Percentiles rank a stretch among this genome's conserved stretches.
phyloP scores from a whole-genome alignment of 2,888 invertebrate genomes.

The Metellina segmentata region DNA sequence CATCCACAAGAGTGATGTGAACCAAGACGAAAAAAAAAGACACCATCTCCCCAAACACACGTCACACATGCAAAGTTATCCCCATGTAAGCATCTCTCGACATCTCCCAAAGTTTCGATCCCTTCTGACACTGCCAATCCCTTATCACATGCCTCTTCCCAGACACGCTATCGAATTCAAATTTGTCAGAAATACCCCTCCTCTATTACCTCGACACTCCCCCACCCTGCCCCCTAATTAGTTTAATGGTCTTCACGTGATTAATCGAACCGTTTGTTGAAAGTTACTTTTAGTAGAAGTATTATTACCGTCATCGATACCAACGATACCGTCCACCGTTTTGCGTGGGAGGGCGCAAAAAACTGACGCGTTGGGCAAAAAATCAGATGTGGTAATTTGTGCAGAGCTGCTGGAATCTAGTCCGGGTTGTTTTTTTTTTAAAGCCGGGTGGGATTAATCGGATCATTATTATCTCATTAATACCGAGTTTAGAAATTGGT shows the following conservation, averaged over 20 bases:
- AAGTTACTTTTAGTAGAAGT: constrained; percentile 30
- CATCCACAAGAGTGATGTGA: not conserved
- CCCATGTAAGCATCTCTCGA: constrained; percentile 3
- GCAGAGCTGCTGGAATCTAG: not conserved
- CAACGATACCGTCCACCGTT: too few relatives aligned
- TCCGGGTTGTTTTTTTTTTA: constrained; percentile 13
- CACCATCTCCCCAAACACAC: not conserved
- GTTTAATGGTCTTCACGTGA: constrained; percentile 59
- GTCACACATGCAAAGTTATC: not conserved
- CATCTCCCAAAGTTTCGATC: constrained; percentile 24
- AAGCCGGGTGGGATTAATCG: constrained; percentile 40
- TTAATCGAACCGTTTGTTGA: constrained; percentile 66
- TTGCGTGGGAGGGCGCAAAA: constrained; percentile 13
- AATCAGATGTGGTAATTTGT: constrained; percentile 45
- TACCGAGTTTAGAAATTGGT: not conserved
- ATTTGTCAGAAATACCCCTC: constrained; percentile 54
- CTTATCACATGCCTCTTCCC: constrained; percentile 30
- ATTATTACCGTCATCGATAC: not conserved
- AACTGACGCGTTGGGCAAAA: constrained; percentile 17
- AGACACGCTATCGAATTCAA: constrained; percentile 61
- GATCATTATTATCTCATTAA: constrained; percentile 74
- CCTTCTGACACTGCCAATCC: constrained; percentile 44
- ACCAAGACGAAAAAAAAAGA: not conserved
- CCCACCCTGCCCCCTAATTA: constrained; percentile 46
- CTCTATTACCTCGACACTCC: constrained; percentile 11